Percentiles rank a stretch among this genome's conserved stretches.
Conservation (phyloP, 1,140 invertebrate species). For the Tetragonula clypearis region DNA sequence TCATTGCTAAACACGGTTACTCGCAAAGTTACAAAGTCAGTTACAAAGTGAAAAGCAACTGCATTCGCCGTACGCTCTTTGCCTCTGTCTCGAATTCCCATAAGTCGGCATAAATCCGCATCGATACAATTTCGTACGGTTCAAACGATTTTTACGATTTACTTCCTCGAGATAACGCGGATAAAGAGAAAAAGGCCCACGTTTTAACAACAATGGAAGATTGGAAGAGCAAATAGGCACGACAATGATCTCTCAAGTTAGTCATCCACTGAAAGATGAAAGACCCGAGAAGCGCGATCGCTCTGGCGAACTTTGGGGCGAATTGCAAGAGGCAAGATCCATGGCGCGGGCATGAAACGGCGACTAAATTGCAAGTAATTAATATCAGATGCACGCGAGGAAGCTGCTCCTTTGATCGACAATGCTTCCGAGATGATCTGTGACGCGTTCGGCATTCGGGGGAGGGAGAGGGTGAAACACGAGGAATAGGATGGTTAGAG, state of each 20-base stretch:
- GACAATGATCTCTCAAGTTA: background rate
- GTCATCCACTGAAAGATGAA: too few relatives aligned
- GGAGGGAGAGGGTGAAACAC: slow-evolving; percentile 80
- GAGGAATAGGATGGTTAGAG: slow-evolving; percentile 75
- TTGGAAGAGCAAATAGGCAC: too few relatives aligned
- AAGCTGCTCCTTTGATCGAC: slow-evolving; percentile 70
- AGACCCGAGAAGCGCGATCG: background rate
- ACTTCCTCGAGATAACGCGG: too few relatives aligned
- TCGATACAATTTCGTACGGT: too few relatives aligned
- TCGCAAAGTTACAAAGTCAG: background rate
- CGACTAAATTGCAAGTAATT: slow-evolving; percentile 24
- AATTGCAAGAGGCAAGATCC: background rate
- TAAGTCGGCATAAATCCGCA: too few relatives aligned
- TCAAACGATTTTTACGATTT: too few relatives aligned
- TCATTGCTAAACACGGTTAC: background rate
- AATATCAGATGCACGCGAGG: slow-evolving; percentile 24
- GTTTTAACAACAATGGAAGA: too few relatives aligned
- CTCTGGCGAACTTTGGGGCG: background rate
- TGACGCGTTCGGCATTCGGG: slow-evolving; percentile 78
- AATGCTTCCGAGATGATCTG: slow-evolving; percentile 69
- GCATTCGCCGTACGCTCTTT: background rate
- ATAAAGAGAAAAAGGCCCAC: too few relatives aligned
- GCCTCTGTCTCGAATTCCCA: background rate
- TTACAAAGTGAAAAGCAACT: background rate
- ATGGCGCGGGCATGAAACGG: background rate